Percentiles rank a stretch among this genome's conserved stretches.
These are phyloP conservation scores for Chromobotia macracanthus DNA, from an alignment of 2,797 vertebrate genomes.

Conservation along the genomic window DNA sequence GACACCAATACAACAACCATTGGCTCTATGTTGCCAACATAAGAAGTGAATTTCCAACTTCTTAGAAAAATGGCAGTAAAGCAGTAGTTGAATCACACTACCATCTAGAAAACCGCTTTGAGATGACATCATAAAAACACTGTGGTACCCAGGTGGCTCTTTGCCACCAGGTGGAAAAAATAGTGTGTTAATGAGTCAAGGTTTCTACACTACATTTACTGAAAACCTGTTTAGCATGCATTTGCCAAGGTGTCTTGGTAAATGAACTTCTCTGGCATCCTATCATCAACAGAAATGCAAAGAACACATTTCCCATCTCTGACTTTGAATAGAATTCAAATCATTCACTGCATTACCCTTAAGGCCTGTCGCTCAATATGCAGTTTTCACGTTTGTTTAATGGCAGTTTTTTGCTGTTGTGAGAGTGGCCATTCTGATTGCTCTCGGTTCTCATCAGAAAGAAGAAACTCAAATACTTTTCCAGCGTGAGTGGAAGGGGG, in stretches of 20 bases:
- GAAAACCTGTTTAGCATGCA: neutral
- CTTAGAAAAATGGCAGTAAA: neutral
- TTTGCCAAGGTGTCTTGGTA: neutral
- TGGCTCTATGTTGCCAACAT: neutral
- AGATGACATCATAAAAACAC: neutral
- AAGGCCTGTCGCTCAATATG: neutral
- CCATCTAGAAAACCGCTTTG: neutral
- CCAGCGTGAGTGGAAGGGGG: conserved; percentile 30
- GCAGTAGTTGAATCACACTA: neutral
- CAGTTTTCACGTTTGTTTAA: neutral
- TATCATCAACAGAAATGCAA: neutral
- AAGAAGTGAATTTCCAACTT: neutral
- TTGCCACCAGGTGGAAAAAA: neutral
- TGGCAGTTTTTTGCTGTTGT: neutral
- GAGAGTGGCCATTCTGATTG: conserved; percentile 17
- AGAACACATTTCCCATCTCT: neutral
- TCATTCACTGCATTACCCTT: neutral
- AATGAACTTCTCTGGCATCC: neutral
- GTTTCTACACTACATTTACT: neutral
- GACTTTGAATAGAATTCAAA: neutral
- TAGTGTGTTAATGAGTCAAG: neutral
- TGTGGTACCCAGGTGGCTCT: neutral
- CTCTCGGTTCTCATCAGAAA: conserved; percentile 49
- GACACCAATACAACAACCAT: neutral
- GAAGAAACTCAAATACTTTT: conserved; percentile 46